Conservation (phyloP, 92 coral and sea anemone genomes). For the Virgularia gustaviana region DNA sequence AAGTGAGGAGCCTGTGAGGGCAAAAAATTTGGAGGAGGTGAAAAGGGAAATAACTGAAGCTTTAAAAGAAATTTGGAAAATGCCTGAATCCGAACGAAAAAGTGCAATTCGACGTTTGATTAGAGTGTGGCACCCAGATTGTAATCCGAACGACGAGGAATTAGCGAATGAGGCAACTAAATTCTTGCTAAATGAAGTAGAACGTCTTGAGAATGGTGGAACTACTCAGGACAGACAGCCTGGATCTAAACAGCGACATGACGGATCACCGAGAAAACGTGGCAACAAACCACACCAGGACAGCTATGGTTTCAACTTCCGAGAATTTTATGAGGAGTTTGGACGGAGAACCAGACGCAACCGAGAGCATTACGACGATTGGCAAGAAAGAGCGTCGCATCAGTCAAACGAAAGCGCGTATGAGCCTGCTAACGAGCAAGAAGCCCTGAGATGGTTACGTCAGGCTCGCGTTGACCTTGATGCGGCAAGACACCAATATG, state of each 20-base stretch:
- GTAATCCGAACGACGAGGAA: slow-evolving; percentile 61
- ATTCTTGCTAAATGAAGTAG: slow-evolving; percentile 62
- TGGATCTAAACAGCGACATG: neutral
- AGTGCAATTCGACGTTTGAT: slow-evolving; percentile 65
- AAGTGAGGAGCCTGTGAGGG: too few species aligned
- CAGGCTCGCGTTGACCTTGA: slow-evolving; percentile 74
- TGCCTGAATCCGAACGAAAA: slow-evolving; percentile 52
- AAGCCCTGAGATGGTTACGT: slow-evolving; percentile 64
- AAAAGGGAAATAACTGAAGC: slow-evolving; percentile 48
- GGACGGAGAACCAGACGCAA: neutral
- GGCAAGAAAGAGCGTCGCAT: neutral
- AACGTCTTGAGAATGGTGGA: slow-evolving; percentile 48
- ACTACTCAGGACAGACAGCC: slow-evolving; percentile 18
- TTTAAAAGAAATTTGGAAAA: slow-evolving; percentile 62
- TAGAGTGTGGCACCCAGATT: slow-evolving; percentile 79
- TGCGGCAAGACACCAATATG: slow-evolving; percentile 55
- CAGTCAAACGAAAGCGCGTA: neutral
- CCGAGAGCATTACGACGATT: neutral
- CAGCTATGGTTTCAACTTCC: slow-evolving; percentile 4
- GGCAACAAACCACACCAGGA: neutral
- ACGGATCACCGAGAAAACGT: neutral
- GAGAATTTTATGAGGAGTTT: neutral
- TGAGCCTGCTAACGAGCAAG: slow-evolving; percentile 17
- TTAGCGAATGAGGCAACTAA: slow-evolving; percentile 63
- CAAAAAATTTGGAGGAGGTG: slow-evolving; percentile 41